Base-by-base conservation (phyloP, 2,113 vertebrate genomes). In the Puntigrus tetrazona region DNA sequence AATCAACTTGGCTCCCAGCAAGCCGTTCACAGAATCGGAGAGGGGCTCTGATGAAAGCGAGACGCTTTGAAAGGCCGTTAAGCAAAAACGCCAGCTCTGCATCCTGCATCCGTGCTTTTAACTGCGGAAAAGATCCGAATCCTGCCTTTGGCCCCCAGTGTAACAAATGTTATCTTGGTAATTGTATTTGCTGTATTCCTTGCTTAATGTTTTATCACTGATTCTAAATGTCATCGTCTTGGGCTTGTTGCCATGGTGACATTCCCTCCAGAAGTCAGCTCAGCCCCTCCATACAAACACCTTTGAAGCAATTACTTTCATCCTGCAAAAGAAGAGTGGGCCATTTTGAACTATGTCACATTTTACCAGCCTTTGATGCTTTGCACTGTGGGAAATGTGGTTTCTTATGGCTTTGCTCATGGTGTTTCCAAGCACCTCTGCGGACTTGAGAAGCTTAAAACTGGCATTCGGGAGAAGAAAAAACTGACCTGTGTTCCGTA, bases 211-310 rank as follows among this genome's bases (percentile, higher is more conserved):
- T 87, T 89, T 78, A 86, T 88, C 80, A 67, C 81, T 63, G 63
- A 87, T 87, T 87, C 81, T 57, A 86, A 89, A 86, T 84, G 88
- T 87, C 86, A 87, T 87, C 86, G 43, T 87, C 86, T 87, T 84
- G 82, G 84, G 82, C 88, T 87, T 70, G 88, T 89, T 89, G 88
- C 88, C 88, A 89, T 89, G 88, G 88, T 79, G 84, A 87, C 73
- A 55, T 78, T 87, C 55, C 84, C 83, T 87, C 85, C 80, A 86
- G 84, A 87, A 87, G 84, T 89, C 86, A 81, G 84, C 75, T 29
- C 74, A 36, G 65, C 78, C 77, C 65, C 82, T 89, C 84, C 82
- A 73, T 78, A 83, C 55, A 69, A 65, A 78, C 82, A 76, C 84
- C 86, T 89, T 87, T 89, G 86, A 87, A 89, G 86, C 84, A 81